Percentiles rank a stretch among this genome's conserved stretches.
These are phyloP conservation scores for Rhea pennata DNA, from an alignment of 2,113 vertebrate genomes.

Conservation along the genomic window DNA sequence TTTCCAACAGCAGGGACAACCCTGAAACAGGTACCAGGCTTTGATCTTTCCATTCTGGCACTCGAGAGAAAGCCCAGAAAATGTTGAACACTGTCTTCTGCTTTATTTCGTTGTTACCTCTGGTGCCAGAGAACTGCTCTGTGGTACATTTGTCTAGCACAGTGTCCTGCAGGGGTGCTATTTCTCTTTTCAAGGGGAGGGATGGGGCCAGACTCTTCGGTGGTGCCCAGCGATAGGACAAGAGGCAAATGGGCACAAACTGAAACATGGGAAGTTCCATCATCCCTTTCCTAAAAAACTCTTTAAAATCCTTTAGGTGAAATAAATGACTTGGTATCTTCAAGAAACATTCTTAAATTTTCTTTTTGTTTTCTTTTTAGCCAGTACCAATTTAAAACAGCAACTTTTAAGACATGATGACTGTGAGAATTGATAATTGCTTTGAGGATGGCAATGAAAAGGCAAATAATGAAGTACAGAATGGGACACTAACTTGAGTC, in stretches of 20 bases:
- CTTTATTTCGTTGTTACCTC: not conserved
- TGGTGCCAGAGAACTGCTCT: not conserved
- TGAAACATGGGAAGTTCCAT: not conserved
- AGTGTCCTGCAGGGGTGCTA: not conserved
- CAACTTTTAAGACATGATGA: not conserved
- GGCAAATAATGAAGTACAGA: slow-evolving; percentile 7
- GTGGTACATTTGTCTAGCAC: not conserved
- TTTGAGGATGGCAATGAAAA: slow-evolving; percentile 27
- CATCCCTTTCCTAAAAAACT: not conserved
- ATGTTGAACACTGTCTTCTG: not conserved
- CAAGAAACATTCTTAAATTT: not conserved
- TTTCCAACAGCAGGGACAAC: not conserved
- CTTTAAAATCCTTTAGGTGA: not conserved
- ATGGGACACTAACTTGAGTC: not conserved
- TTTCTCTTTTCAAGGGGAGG: not conserved
- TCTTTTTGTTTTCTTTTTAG: not conserved
- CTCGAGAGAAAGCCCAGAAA: not conserved
- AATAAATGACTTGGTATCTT: not conserved
- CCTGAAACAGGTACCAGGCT: not conserved
- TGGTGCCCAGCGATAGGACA: not conserved
- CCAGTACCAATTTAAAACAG: not conserved
- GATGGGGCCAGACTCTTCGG: no score
- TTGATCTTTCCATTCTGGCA: not conserved
- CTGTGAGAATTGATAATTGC: not conserved
- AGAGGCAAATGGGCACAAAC: not conserved